phyloP scores from a whole-genome alignment of 2,888 invertebrate genomes.

The Tenodera sinensis region DNA sequence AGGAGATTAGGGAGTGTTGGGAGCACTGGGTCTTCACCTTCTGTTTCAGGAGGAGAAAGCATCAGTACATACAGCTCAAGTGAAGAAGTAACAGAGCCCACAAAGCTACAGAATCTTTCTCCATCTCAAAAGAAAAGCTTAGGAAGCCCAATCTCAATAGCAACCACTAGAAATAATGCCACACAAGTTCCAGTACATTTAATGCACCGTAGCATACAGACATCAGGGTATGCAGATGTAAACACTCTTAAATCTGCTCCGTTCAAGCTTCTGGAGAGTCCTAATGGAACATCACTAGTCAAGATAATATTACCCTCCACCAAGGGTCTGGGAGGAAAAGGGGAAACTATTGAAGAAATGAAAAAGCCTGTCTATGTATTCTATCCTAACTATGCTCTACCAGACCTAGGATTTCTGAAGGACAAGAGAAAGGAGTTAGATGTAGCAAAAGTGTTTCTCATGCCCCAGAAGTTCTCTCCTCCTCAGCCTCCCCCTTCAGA shows the following conservation, averaged over 20 bases:
- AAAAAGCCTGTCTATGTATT: slow-evolving; percentile 73
- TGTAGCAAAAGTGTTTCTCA: slow-evolving; percentile 60
- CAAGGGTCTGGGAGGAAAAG: neutral
- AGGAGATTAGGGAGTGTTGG: slow-evolving; percentile 32
- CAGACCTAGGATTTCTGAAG: slow-evolving; percentile 78
- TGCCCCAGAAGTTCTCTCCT: slow-evolving; percentile 22
- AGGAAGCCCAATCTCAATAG: neutral
- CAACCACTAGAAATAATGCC: slow-evolving; percentile 37
- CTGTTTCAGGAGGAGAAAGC: slow-evolving; percentile 48
- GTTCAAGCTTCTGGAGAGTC: slow-evolving; percentile 29
- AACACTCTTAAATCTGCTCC: slow-evolving; percentile 15
- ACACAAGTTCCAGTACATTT: slow-evolving; percentile 55
- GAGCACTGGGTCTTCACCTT: slow-evolving; percentile 47
- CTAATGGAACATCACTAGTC: slow-evolving; percentile 27
- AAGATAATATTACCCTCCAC: slow-evolving; percentile 21
- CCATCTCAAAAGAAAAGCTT: slow-evolving; percentile 40
- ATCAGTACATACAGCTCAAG: slow-evolving; percentile 55
- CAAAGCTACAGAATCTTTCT: slow-evolving; percentile 41
- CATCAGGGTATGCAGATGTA: slow-evolving; percentile 49
- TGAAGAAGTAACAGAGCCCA: slow-evolving; percentile 51
- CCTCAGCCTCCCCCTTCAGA: neutral
- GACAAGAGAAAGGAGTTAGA: slow-evolving; percentile 50
- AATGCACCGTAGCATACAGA: slow-evolving; percentile 73
- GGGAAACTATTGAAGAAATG: neutral
- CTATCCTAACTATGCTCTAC: slow-evolving; percentile 86